Evolutionary conservation across 2,113 vertebrate genomes (phyloP).

Genomic region (Anoplopoma fimbria): DNA sequence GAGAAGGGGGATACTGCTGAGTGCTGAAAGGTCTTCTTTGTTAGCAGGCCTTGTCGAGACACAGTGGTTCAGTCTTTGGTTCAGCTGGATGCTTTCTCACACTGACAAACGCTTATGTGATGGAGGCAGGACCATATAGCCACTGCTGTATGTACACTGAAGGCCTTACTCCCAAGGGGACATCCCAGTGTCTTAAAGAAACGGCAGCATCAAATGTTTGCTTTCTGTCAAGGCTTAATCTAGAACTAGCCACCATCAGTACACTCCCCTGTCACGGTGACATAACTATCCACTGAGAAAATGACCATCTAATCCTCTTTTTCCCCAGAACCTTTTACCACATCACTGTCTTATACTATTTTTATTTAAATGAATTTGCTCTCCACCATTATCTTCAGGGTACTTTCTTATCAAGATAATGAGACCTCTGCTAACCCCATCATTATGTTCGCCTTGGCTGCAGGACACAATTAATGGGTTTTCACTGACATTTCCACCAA

Average conservation of each 20-base stretch:
- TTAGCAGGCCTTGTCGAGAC: slow-evolving; percentile 75
- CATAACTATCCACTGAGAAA: slow-evolving; percentile 39
- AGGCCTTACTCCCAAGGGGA: slow-evolving; percentile 52
- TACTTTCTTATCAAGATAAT: slow-evolving; percentile 17
- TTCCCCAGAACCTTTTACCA: neutral
- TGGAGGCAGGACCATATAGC: slow-evolving; percentile 66
- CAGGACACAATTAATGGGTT: neutral
- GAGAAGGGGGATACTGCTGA: slow-evolving; percentile 52
- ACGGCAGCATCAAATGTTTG: slow-evolving; percentile 29
- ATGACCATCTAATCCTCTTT: slow-evolving; percentile 18
- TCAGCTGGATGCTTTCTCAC: slow-evolving; percentile 77
- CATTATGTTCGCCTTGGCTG: neutral
- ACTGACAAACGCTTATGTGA: slow-evolving; percentile 74
- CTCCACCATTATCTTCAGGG: neutral
- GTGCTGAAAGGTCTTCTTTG: slow-evolving; percentile 84
- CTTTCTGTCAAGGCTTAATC: neutral
- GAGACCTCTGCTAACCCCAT: neutral
- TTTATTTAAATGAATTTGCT: slow-evolving; percentile 13
- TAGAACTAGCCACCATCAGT: neutral
- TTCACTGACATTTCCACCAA: neutral
- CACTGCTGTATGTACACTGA: slow-evolving; percentile 66
- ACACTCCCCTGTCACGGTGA: slow-evolving; percentile 3
- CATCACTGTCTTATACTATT: neutral
- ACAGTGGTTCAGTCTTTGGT: slow-evolving; percentile 80
- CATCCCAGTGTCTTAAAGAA: slow-evolving; percentile 66